phyloP scores from a whole-genome alignment of 2,797 vertebrate genomes.

The Sebastes flavidus region DNA sequence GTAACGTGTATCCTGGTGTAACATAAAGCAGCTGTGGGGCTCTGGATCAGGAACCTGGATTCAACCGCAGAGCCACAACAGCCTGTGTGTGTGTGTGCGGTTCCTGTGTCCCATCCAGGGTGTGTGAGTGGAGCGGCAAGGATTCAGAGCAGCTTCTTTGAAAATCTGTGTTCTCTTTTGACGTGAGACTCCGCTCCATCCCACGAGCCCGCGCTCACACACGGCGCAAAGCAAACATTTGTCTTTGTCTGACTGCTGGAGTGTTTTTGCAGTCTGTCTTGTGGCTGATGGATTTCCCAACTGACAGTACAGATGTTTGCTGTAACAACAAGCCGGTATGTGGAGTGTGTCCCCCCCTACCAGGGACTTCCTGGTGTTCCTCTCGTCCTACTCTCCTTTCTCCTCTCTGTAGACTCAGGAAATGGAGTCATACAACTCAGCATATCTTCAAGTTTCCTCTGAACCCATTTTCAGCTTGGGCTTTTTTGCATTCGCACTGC shows the following conservation, averaged over 20 bases:
- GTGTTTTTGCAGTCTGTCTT: constrained; percentile 1
- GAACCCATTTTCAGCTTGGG: neutral
- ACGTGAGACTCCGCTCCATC: neutral
- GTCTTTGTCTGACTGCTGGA: neutral
- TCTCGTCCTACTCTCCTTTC: neutral
- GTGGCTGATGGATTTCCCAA: neutral
- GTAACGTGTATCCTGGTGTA: neutral
- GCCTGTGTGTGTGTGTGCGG: neutral
- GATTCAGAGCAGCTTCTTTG: neutral
- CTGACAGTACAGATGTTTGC: constrained; percentile 1
- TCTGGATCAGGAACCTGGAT: neutral
- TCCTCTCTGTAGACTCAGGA: neutral
- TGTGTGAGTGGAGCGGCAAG: neutral
- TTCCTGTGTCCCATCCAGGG: neutral
- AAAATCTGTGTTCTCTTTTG: neutral
- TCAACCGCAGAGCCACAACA: neutral
- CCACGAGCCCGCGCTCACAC: neutral
- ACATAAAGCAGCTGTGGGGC: constrained; percentile 26
- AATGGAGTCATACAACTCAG: neutral
- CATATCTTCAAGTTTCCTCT: neutral
- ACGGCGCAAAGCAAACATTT: neutral
- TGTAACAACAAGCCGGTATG: constrained; percentile 11
- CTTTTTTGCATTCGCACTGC: neutral
- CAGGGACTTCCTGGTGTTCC: neutral
- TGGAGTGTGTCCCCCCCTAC: neutral